A percentile compares a stretch with the other conserved stretches of the same genome.
phyloP scores from a whole-genome alignment of 2,888 invertebrate genomes.

The Anthoptus insignis region DNA sequence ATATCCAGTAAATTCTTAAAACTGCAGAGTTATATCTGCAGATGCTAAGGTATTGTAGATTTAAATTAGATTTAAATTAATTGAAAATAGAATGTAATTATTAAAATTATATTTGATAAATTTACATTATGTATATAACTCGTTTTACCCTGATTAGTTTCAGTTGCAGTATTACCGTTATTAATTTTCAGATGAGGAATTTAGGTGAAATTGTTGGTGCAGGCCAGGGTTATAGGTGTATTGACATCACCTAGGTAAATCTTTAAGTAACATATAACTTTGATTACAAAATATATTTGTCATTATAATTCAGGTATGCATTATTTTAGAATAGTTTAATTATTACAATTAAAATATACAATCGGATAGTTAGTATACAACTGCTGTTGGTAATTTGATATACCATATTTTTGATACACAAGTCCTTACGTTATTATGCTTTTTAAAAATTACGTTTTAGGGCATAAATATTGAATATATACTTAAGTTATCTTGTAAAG shows the following conservation, averaged over 20 bases:
- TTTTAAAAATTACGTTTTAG: too few relatives aligned
- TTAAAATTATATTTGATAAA: slow-evolving; percentile 42
- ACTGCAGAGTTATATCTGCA: slow-evolving; percentile 1
- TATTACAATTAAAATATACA: too few relatives aligned
- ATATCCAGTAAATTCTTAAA: background rate
- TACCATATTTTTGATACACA: too few relatives aligned
- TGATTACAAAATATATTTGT: too few relatives aligned
- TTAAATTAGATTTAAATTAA: slow-evolving; percentile 4
- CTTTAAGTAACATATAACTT: background rate
- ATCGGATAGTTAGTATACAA: too few relatives aligned
- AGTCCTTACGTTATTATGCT: too few relatives aligned
- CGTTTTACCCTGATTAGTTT: slow-evolving; percentile 1
- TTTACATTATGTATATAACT: too few relatives aligned
- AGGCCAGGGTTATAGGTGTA: slow-evolving; percentile 4
- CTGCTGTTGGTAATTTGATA: too few relatives aligned
- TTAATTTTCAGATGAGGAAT: slow-evolving; percentile 68
- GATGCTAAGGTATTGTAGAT: slow-evolving; percentile 10
- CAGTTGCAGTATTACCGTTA: slow-evolving; percentile 12
- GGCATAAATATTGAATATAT: too few relatives aligned
- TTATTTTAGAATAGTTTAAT: too few relatives aligned
- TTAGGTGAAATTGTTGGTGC: slow-evolving; percentile 52
- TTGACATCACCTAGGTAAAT: background rate
- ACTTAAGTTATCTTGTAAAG: too few relatives aligned
- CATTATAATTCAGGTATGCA: too few relatives aligned
- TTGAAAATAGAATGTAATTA: background rate